Conservation (phyloP, 2,888 invertebrate genomes). For the Yponomeuta sedellus region DNA sequence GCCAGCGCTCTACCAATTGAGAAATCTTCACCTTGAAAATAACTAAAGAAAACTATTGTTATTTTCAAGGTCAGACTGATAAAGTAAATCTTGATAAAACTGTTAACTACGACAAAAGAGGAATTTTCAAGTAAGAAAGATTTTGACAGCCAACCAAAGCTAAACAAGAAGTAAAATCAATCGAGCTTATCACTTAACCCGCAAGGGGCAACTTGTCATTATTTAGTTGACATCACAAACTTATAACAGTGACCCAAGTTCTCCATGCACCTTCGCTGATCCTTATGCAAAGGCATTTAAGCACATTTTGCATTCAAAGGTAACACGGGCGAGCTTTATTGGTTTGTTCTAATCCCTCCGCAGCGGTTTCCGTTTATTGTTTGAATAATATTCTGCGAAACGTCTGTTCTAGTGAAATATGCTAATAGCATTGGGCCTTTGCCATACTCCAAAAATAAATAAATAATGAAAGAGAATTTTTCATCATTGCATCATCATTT, state of each 20-base stretch:
- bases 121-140: too few relatives aligned
- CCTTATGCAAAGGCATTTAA: neutral
- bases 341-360: neutral
- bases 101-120: too few relatives aligned
- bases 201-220: neutral
- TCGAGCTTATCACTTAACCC: neutral
- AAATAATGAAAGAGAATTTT: too few relatives aligned
- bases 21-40: too few relatives aligned
- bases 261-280: neutral
- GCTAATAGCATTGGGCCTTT: neutral
- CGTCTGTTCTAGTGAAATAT: neutral
- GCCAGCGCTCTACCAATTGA: too few relatives aligned
- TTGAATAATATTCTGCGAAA: neutral
- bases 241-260: neutral
- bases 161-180: neutral
- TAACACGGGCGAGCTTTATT: neutral
- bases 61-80: too few relatives aligned
- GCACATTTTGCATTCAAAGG: neutral
- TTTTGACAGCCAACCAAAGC: neutral
- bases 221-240: constrained; percentile 5
- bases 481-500: too few relatives aligned
- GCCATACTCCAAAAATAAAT: neutral
- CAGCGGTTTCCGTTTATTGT: neutral
- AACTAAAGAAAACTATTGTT: too few relatives aligned
- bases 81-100: too few relatives aligned